A percentile compares a stretch with the other conserved stretches of the same genome.
These are phyloP conservation scores for Sinopyrophorus schimmeli DNA, from an alignment of 2,888 invertebrate species.

Conservation along the genomic window DNA sequence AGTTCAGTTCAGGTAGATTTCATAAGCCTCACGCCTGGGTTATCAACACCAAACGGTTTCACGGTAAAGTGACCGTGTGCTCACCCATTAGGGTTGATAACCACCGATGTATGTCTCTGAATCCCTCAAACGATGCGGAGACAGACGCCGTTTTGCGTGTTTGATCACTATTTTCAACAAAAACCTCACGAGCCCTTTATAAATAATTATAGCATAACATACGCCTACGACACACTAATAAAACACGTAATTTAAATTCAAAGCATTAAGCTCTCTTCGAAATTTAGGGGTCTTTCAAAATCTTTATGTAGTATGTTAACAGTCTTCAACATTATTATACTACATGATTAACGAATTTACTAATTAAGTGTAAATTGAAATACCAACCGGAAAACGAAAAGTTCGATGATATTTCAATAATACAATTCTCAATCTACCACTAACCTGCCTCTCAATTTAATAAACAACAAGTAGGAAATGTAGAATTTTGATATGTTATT, in stretches of 20 bases:
- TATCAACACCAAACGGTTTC: constrained; percentile 55
- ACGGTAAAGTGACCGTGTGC: constrained; percentile 53
- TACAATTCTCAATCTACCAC: too few species aligned
- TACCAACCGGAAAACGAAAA: too few species aligned
- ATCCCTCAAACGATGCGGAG: constrained; percentile 33
- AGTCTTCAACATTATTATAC: too few species aligned
- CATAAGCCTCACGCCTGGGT: constrained; percentile 50
- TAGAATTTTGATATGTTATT: too few species aligned
- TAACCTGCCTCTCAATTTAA: too few species aligned
- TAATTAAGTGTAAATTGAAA: too few species aligned
- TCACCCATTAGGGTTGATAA: constrained; percentile 38
- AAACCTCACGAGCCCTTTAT: constrained; percentile 25
- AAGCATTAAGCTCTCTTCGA: neutral
- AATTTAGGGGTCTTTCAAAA: neutral
- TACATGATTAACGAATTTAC: too few species aligned
- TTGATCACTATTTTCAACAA: constrained; percentile 30
- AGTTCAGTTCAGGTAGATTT: constrained; percentile 44
- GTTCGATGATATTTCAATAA: too few species aligned
- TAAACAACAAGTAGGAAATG: too few species aligned
- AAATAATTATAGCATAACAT: constrained; percentile 25
- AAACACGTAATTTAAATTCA: neutral
- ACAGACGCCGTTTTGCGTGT: constrained; percentile 32
- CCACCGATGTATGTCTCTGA: constrained; percentile 34
- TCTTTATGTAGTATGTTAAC: constrained; percentile 4
- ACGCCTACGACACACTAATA: constrained; percentile 10